A percentile compares a stretch with the other conserved stretches of the same genome.
phyloP scores from a whole-genome alignment of 1,140 invertebrate species.

The Calliopsis andreniformis region DNA sequence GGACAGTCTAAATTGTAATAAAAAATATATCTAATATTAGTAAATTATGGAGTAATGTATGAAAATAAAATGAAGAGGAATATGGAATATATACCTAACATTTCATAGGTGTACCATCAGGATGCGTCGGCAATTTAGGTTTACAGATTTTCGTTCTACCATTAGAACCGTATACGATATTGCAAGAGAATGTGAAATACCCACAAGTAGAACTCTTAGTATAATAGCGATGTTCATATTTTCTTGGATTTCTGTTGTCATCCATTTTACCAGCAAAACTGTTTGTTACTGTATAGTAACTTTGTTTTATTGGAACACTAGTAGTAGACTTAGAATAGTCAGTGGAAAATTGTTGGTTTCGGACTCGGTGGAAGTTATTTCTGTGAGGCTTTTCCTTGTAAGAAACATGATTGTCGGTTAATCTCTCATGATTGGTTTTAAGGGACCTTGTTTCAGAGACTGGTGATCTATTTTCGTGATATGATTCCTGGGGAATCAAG shows the following conservation, averaged over 20 bases:
- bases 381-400: slow-evolving; percentile 2
- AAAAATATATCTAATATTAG: slow-evolving; percentile 38
- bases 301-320: slow-evolving; percentile 63
- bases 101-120: slow-evolving; percentile 82
- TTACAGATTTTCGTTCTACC: slow-evolving; percentile 90
- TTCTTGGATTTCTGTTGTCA: slow-evolving; percentile 81
- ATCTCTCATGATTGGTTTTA: slow-evolving; percentile 60
- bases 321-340: slow-evolving; percentile 26
- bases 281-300: slow-evolving; percentile 86
- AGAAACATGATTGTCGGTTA: slow-evolving; percentile 12
- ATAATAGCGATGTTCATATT: slow-evolving; percentile 86
- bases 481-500: slow-evolving; percentile 80
- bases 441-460: slow-evolving; percentile 70
- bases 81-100: slow-evolving; percentile 67
- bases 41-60: slow-evolving; percentile 31
- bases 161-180: slow-evolving; percentile 88
- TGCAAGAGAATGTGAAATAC: slow-evolving; percentile 92
- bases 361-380: background rate
- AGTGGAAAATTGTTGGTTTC: background rate
- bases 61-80: slow-evolving; percentile 34
- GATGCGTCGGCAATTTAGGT: slow-evolving; percentile 84
- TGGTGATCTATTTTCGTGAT: slow-evolving; percentile 57
- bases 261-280: slow-evolving; percentile 88
- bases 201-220: slow-evolving; percentile 92
- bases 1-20: slow-evolving; percentile 43